A percentile compares a stretch with the other conserved stretches of the same genome.
Evolutionary conservation across 1,140 invertebrate species (phyloP).

Genomic region (Rhysida immarginata): DNA sequence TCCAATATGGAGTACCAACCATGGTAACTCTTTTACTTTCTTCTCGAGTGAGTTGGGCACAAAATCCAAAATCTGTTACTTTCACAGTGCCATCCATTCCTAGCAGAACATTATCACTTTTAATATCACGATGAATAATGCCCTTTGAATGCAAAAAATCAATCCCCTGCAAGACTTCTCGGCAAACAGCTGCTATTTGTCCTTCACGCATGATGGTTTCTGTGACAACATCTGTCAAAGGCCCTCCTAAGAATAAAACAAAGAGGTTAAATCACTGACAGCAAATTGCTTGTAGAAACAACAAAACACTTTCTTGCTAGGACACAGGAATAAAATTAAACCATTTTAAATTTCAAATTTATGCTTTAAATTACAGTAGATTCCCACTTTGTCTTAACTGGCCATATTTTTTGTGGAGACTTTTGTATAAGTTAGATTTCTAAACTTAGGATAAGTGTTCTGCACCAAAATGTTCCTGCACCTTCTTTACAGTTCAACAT

Average conservation of each 20-base stretch:
- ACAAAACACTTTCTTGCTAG: too few relatives aligned
- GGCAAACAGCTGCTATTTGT: constrained; percentile 89
- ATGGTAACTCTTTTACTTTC: constrained; percentile 93
- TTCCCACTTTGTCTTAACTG: too few relatives aligned
- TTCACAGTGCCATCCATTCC: constrained; percentile 94
- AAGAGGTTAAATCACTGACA: too few relatives aligned
- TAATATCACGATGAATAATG: constrained; percentile 87
- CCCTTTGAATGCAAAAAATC: constrained; percentile 79
- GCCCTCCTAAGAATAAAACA: constrained; percentile 48
- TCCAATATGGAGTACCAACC: constrained; percentile 81
- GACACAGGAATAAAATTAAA: too few relatives aligned
- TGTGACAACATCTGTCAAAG: constrained; percentile 91
- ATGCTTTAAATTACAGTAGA: too few relatives aligned
- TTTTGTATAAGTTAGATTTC: too few relatives aligned
- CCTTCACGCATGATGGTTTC: constrained; percentile 95
- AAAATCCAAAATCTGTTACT: constrained; percentile 97
- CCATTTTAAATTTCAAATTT: too few relatives aligned
- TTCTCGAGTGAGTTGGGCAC: constrained; percentile 67
- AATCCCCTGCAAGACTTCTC: constrained; percentile 81
- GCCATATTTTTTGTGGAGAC: too few relatives aligned
- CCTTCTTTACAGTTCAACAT: too few relatives aligned
- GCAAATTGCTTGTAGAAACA: too few relatives aligned
- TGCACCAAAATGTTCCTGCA: too few relatives aligned
- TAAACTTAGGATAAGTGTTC: too few relatives aligned
- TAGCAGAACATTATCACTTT: constrained; percentile 89